Conservation (phyloP, 2,113 vertebrate genomes). For the Pungitius pungitius region DNA sequence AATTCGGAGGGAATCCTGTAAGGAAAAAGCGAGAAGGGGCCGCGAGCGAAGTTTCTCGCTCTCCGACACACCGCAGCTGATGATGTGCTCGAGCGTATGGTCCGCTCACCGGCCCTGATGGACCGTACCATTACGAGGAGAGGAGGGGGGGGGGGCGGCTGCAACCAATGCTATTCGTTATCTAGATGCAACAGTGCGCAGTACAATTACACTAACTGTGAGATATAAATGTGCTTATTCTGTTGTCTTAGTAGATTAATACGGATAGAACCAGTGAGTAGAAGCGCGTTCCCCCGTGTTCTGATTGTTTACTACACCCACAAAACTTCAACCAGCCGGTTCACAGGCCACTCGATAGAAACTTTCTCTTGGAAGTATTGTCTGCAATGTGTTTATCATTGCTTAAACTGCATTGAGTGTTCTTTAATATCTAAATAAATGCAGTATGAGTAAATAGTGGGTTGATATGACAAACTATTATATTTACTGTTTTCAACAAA, state of each 20-base stretch:
- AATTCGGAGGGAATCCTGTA: constrained; percentile 10
- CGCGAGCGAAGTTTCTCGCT: constrained; percentile 45
- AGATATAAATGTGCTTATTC: accelerated
- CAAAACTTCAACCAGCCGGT: constrained; percentile 22
- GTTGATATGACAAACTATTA: neutral
- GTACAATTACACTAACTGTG: accelerated
- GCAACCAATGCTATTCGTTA: accelerated
- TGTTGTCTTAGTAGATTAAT: accelerated
- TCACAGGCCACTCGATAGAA: constrained; percentile 38
- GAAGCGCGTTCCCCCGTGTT: neutral
- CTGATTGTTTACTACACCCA: constrained; percentile 1
- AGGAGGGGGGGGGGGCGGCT: constrained; percentile 16
- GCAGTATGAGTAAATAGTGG: neutral
- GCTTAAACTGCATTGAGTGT: too few species aligned
- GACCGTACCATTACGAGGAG: constrained; percentile 65
- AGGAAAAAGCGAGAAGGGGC: constrained; percentile 3
- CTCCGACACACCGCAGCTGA: constrained; percentile 72
- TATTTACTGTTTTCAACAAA: neutral
- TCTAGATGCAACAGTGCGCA: neutral
- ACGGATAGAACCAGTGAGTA: neutral
- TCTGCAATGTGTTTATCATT: neutral
- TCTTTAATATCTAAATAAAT: neutral
- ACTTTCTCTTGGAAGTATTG: neutral
- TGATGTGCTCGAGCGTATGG: constrained; percentile 53
- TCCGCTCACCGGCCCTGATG: constrained; percentile 43